Percentiles rank a stretch among this genome's conserved stretches.
phyloP scores from a whole-genome alignment of 64 coral and sea anemone genomes.

The Porites australiensis region DNA sequence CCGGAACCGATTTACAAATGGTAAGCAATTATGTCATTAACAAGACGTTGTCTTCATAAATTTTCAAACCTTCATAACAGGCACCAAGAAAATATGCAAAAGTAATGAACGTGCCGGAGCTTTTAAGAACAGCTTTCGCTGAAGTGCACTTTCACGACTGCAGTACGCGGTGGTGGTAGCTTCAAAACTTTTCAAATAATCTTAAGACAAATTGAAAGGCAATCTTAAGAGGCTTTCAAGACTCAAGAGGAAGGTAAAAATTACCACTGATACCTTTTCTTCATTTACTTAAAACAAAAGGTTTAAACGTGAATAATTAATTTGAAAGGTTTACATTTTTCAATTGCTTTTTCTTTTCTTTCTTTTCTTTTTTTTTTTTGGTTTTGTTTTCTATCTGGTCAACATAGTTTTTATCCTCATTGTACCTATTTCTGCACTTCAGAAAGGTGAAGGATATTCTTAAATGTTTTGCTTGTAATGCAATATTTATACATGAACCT shows the following conservation, averaged over 20 bases:
- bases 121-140: slow-evolving; percentile 36
- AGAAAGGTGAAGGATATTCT: neutral
- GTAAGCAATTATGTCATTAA: slow-evolving; percentile 37
- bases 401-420: too few relatives aligned
- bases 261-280: neutral
- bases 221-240: neutral
- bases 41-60: slow-evolving; percentile 14
- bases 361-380: neutral
- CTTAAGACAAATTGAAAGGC: neutral
- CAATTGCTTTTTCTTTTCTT: neutral
- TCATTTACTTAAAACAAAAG: neutral
- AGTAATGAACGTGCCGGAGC: slow-evolving; percentile 24
- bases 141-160: neutral
- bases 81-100: slow-evolving; percentile 2
- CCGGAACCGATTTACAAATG: slow-evolving; percentile 62
- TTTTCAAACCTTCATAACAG: slow-evolving; percentile 29
- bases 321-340: neutral
- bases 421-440: too few relatives aligned
- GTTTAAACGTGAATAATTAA: neutral
- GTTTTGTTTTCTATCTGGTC: neutral
- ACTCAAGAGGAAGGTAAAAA: neutral
- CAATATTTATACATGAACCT: too few relatives aligned
- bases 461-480: neutral
- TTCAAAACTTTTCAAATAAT: neutral
- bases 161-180: neutral